Conservation (phyloP, 2,888 invertebrate genomes). For the Clivina fossor region DNA sequence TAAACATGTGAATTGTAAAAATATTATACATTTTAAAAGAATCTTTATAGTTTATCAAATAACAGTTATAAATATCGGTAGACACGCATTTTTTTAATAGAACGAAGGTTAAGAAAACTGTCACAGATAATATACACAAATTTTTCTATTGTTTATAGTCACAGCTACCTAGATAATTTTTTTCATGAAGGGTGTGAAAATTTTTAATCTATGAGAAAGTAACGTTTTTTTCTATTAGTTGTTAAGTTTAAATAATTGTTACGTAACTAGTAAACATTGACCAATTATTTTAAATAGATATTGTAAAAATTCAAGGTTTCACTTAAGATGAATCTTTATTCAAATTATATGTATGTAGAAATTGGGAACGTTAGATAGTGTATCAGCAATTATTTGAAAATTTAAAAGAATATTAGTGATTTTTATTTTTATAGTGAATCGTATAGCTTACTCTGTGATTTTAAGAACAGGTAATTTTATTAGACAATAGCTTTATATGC, state of each 20-base stretch:
- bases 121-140: conserved; percentile 14
- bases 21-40: neutral
- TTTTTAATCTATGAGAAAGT: conserved; percentile 4
- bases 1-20: neutral
- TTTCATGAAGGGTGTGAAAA: conserved; percentile 8
- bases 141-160: conserved; percentile 6
- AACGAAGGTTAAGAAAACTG: conserved; percentile 21
- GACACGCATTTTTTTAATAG: conserved; percentile 9
- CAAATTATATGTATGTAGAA: no score
- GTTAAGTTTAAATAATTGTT: conserved; percentile 7
- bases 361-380: no score
- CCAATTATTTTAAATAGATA: no score
- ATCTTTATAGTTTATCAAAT: conserved; percentile 22
- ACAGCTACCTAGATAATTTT: conserved; percentile 5
- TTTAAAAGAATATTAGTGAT: no score
- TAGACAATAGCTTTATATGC: no score
- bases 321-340: no score
- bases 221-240: no score
- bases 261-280: conserved; percentile 6
- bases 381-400: no score
- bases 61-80: conserved; percentile 13
- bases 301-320: no score
- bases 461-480: no score
- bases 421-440: no score
- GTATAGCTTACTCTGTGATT: no score